Percentiles rank a stretch among this genome's conserved stretches.
phyloP scores from a whole-genome alignment of 2,797 vertebrate species.

The Sternarchorhynchus goeldii region DNA sequence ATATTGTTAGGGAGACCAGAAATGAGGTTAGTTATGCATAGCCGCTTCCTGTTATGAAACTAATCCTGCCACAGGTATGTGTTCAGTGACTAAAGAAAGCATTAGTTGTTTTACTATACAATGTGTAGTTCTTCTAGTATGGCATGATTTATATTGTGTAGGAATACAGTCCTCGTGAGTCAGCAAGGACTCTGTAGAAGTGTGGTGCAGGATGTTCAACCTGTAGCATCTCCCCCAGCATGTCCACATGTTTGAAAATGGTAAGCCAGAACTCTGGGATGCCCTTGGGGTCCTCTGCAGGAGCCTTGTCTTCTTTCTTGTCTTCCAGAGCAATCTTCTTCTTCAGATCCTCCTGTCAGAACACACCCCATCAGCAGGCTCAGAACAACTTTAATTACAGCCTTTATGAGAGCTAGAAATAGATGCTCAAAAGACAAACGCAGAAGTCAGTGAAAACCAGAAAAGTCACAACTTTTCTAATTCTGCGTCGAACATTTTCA shows the following conservation, averaged over 20 bases:
- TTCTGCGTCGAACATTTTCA: no score
- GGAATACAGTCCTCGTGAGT: background rate
- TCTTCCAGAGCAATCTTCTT: conserved; percentile 88
- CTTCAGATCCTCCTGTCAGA: conserved; percentile 84
- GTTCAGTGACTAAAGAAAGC: background rate
- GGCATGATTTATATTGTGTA: background rate
- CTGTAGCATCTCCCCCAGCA: conserved; percentile 94
- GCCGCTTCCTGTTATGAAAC: background rate
- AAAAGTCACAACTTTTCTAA: no score
- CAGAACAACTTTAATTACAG: background rate
- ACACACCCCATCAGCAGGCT: background rate
- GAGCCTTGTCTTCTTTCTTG: conserved; percentile 77
- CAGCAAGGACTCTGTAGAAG: background rate
- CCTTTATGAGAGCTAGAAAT: background rate
- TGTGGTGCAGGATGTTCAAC: conserved; percentile 54
- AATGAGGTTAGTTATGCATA: background rate
- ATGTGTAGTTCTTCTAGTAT: background rate
- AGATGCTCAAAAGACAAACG: no score
- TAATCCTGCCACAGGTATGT: conserved; percentile 14
- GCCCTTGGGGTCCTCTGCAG: conserved; percentile 84
- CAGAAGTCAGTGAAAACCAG: background rate
- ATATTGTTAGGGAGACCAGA: background rate
- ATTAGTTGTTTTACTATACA: background rate
- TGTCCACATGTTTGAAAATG: conserved; percentile 94
- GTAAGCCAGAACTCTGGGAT: conserved; percentile 99